These are phyloP conservation scores for Sebastes baramenuke DNA, from an alignment of 2,797 vertebrate genomes.

Conservation along the genomic window DNA sequence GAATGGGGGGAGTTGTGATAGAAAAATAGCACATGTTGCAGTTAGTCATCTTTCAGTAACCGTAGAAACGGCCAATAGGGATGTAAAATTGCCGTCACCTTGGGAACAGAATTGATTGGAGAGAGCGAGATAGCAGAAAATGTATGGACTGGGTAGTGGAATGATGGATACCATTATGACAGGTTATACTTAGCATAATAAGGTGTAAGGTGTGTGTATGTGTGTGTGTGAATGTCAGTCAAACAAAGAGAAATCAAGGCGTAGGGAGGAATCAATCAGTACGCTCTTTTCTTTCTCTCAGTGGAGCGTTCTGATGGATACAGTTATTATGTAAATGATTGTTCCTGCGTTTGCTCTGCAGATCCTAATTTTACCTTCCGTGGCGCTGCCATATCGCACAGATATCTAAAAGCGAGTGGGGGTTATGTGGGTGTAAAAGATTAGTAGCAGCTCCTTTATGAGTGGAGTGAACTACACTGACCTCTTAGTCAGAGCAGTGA, in stretches of 20 bases:
- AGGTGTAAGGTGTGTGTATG: conserved; percentile 27
- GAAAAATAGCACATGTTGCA: conserved; percentile 52
- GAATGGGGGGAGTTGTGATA: conserved; percentile 2
- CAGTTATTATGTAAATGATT: conserved; percentile 65
- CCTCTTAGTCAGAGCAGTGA: conserved; percentile 57
- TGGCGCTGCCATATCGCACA: conserved; percentile 39
- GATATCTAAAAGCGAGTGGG: conserved; percentile 50
- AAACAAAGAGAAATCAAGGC: conserved; percentile 62
- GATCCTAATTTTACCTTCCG: conserved; percentile 59
- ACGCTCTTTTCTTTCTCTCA: conserved; percentile 31
- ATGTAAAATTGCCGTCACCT: conserved; percentile 61
- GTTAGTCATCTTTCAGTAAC: conserved; percentile 61
- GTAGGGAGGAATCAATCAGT: conserved; percentile 52
- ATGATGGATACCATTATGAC: conserved; percentile 55
- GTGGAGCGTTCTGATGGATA: conserved; percentile 49
- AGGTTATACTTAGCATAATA: conserved; percentile 45
- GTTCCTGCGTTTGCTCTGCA: conserved; percentile 47
- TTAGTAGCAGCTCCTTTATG: conserved; percentile 54
- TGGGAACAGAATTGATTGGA: conserved; percentile 56
- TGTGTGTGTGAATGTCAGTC: conserved; percentile 21
- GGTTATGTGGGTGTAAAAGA: conserved; percentile 62
- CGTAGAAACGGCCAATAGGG: conserved; percentile 55
- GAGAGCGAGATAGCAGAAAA: conserved; percentile 31
- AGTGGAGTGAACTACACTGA: conserved; percentile 60
- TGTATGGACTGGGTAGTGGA: conserved; percentile 28